Conservation (phyloP, 1,140 invertebrate species). For the Macrotrachela quadricornifera region DNA sequence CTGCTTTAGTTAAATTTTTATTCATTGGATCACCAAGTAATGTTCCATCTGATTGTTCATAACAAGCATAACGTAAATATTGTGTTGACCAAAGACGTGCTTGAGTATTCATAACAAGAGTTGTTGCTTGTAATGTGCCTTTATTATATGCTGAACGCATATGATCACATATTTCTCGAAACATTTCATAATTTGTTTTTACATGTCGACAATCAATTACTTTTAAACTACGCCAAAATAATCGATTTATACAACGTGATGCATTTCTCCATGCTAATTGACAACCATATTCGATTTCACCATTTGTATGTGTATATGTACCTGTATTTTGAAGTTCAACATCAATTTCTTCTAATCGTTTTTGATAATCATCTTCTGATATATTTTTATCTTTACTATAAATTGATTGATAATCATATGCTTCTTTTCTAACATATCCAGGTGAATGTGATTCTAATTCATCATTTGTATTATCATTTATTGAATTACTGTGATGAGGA, state of each 20-base stretch:
- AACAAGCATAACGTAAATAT: conserved; percentile 66
- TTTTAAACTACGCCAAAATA: conserved; percentile 86
- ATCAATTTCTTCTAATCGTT: too few relatives aligned
- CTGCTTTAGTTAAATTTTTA: conserved; percentile 66
- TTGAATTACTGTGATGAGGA: too few relatives aligned
- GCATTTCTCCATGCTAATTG: conserved; percentile 84
- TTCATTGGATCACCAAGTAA: conserved; percentile 34
- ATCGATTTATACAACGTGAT: conserved; percentile 68
- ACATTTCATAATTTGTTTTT: conserved; percentile 56
- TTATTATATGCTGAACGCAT: conserved; percentile 90
- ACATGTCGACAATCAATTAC: conserved; percentile 31
- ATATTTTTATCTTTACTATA: too few relatives aligned
- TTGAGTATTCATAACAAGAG: conserved; percentile 52
- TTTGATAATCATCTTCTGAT: too few relatives aligned
- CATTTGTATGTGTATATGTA: conserved; percentile 69
- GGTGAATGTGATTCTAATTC: too few relatives aligned
- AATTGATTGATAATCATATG: too few relatives aligned
- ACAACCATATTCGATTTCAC: conserved; percentile 73
- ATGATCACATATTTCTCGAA: conserved; percentile 79
- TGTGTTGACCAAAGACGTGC: conserved; percentile 65
- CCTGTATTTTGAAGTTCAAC: too few relatives aligned
- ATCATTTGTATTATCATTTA: too few relatives aligned
- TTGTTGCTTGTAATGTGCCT: conserved; percentile 79
- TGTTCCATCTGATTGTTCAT: conserved; percentile 30
- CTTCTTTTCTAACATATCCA: too few relatives aligned